Conservation (phyloP, 2,113 vertebrate genomes). For the Apodemus speciosus region DNA sequence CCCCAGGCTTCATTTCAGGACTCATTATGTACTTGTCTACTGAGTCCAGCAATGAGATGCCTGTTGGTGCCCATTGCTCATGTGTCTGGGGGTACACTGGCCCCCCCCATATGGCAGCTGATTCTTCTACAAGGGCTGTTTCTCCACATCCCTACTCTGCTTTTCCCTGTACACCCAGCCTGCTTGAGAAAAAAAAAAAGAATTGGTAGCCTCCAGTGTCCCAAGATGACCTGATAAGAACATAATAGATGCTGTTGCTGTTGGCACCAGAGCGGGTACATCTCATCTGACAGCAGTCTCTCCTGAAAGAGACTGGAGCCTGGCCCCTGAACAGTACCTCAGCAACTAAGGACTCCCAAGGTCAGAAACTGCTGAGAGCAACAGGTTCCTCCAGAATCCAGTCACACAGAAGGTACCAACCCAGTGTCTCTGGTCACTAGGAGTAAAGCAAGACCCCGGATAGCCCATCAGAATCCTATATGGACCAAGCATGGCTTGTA, state of each 20-base stretch:
- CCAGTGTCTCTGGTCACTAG: background rate
- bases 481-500: background rate
- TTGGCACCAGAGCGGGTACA: constrained; percentile 22
- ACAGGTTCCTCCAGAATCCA: constrained; percentile 2
- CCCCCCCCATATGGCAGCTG: constrained; percentile 19
- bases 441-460: background rate
- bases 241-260: constrained; percentile 21
- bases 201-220: background rate
- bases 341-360: background rate
- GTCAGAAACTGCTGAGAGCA: constrained; percentile 12
- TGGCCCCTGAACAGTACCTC: constrained; percentile 43
- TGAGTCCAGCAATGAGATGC: constrained; percentile 4
- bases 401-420: background rate
- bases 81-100: background rate
- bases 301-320: constrained; percentile 59
- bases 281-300: constrained; percentile 47
- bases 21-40: constrained; percentile 12
- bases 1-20: background rate
- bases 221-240: constrained; percentile 38
- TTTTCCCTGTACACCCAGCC: background rate
- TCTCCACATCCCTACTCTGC: background rate
- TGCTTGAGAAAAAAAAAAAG: constrained; percentile 41
- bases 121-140: constrained; percentile 18
- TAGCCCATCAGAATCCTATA: background rate
- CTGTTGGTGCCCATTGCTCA: background rate